Conservation (phyloP, 2,113 vertebrate species). For the Todiramphus chloris region DNA sequence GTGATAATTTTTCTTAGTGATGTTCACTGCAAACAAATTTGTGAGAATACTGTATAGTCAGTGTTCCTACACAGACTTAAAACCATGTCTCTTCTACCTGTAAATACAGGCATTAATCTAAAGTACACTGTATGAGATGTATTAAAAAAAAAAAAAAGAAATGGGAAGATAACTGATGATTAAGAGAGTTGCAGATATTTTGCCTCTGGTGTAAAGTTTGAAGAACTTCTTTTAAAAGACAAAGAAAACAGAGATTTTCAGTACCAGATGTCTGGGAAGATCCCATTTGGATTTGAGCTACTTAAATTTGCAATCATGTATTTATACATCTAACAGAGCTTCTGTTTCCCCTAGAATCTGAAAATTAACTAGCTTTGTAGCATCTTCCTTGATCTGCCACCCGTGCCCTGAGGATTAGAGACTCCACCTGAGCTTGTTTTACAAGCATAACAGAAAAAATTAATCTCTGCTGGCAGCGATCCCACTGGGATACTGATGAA, state of each 20-base stretch:
- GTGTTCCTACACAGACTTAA: background rate
- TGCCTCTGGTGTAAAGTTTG: slow-evolving; percentile 69
- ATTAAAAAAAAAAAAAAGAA: background rate
- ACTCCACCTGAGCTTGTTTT: slow-evolving; percentile 91
- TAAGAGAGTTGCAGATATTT: slow-evolving; percentile 53
- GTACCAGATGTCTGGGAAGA: slow-evolving; percentile 84
- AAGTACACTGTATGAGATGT: background rate
- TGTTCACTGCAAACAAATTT: background rate
- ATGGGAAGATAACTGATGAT: background rate
- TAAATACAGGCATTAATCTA: background rate
- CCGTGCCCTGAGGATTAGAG: slow-evolving; percentile 87
- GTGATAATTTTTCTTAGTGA: background rate
- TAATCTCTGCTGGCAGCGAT: slow-evolving; percentile 88
- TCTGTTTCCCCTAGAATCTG: slow-evolving; percentile 86
- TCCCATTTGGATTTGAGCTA: slow-evolving; percentile 86
- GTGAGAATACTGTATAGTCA: background rate
- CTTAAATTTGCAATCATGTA: slow-evolving; percentile 89
- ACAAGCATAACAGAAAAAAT: slow-evolving; percentile 90
- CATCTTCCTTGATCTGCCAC: slow-evolving; percentile 90
- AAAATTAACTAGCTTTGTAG: slow-evolving; percentile 91
- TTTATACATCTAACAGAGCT: slow-evolving; percentile 87
- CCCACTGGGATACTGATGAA: slow-evolving; percentile 88
- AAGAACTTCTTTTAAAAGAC: slow-evolving; percentile 76
- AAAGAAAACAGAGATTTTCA: slow-evolving; percentile 78
- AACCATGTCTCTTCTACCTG: background rate